Evolutionary conservation across 2,888 invertebrate species (phyloP), one percentile per base, ranked within the genome.

Genomic region (Nomada fucata): DNA sequence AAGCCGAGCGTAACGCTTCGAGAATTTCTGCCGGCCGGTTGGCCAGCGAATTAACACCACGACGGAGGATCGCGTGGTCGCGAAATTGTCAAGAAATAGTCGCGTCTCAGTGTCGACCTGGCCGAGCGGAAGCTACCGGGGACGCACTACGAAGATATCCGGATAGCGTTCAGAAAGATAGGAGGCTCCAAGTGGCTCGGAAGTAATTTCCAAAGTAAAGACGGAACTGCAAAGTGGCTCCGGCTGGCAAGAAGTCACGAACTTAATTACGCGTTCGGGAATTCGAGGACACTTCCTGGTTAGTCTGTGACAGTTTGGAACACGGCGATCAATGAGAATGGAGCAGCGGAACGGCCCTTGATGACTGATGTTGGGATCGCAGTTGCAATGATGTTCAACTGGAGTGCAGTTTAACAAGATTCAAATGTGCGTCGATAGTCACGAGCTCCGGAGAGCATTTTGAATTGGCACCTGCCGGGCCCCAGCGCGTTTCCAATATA

Each of bases 171-270:
- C 64, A 26, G 69, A 79, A 87, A 82, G 87, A 87, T 87, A 87
- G 77, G 63, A 52, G 53, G 26, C 61, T 65, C 76, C 88, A 87
- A 87, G 86, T 84, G 88, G 83, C 69, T 63, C 79, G 82, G 83
- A 87, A 87, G 78, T 87, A 87, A 87, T 87, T 84, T 84, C 73
- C 74, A 76, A 87, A 84, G 88, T 85, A 78, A 87, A 81, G 73
- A 79, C 78, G 64, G 50, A 11, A 52, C 20, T 29, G 60, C 71
- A 64, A 78, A 86, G 76, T 75, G 64, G 73, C 71, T 26, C 65
- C 4, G 68, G 23, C 20, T 36, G 64, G 71, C 80, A 78, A 80
- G 67, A 83, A 85, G 69, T 69, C 76, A 70, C 44, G 36, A 72
- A 80, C 69, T 85, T 86, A 86, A 86, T 86, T 85, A 80, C 83